Conservation (phyloP, 2,888 invertebrate species). For the Syritta pipiens region DNA sequence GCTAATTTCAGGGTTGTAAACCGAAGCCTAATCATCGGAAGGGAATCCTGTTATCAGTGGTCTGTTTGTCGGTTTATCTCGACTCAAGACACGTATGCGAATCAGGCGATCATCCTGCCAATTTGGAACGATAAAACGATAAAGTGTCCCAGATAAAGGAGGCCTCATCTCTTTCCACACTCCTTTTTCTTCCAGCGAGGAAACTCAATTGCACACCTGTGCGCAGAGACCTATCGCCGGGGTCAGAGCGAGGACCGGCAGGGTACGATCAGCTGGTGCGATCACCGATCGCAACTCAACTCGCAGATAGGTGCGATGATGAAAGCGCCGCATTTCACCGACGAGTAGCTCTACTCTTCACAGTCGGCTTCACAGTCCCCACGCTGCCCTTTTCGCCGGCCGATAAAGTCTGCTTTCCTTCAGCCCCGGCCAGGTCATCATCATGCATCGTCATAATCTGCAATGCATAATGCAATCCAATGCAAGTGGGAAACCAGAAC, state of each 20-base stretch:
- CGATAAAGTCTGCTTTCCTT: not conserved
- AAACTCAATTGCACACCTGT: slow-evolving; percentile 32
- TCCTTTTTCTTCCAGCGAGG: not conserved
- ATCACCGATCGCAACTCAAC: slow-evolving; percentile 18
- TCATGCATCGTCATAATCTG: slow-evolving; percentile 47
- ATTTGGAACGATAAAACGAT: slow-evolving; percentile 39
- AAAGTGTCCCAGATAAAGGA: slow-evolving; percentile 18
- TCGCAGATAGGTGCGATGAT: slow-evolving; percentile 25
- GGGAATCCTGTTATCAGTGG: too few species aligned
- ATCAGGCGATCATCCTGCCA: slow-evolving; percentile 6
- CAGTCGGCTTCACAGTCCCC: slow-evolving; percentile 2
- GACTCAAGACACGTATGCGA: not conserved
- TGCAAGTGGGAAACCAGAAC: slow-evolving; percentile 60
- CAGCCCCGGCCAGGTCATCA: slow-evolving; percentile 23
- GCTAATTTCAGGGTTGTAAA: too few species aligned
- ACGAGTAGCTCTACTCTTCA: slow-evolving; percentile 21
- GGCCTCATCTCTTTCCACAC: not conserved
- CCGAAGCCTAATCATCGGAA: too few species aligned
- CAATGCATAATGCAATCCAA: slow-evolving; percentile 49
- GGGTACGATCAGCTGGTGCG: slow-evolving; percentile 9
- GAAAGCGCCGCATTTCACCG: slow-evolving; percentile 37
- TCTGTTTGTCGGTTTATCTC: too few species aligned
- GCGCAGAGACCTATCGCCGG: slow-evolving; percentile 27
- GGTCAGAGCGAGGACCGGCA: slow-evolving; percentile 7
- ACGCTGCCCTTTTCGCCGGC: slow-evolving; percentile 20